Evolutionary conservation across 2,113 vertebrate genomes (phyloP), one percentile per base, ranked within the genome.

Genomic region (Otocyon megalotis): DNA sequence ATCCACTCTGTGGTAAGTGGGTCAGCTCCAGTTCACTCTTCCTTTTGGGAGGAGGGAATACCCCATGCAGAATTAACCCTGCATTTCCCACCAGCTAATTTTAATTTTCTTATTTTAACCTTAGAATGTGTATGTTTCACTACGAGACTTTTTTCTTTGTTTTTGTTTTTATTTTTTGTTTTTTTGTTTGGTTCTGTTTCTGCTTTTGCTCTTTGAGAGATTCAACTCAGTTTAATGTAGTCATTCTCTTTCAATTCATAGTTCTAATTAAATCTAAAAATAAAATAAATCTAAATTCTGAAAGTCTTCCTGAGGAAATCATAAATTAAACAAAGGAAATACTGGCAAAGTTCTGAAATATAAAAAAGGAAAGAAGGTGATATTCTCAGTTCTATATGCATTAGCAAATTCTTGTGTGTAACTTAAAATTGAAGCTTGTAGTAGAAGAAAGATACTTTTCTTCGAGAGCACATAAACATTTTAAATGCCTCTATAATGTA

Each of bases 1-100:
- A 72, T 91, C 93, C 95, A 88, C 86, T 93, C 72, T 53, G n/a
- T 24, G 92, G 35, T 95, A 93, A 98, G 84, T 0, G 0, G 90
- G 97, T 97, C 95, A 87, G 26, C 82, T 74, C 65, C 83, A 17
- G 26, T 77, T 58, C 83, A 54, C 0, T 76, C 54, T 92, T 94
- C 97, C 69, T 86, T 93, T 97, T 28, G 60, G 35, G 15, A 84
- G 88, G 58, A 89, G 92, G 32, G 4, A 62, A 28, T 11, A 71
- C 35, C 65, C 24, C 32, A 30, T 7, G 12, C 92, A 69, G 4
- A 35, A 72, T 60, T 95, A 63, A 88, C 94, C 94, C 54, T 93
- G 14, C 0, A 0, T 83, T 80, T 30, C 35, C 43, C 58, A 3
- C 12, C 9, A 20, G 53, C 19, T 37, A 20, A 24, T 74, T 91